Evolutionary conservation across 2,797 vertebrate genomes (phyloP).

Genomic region (Epinephelus coioides): DNA sequence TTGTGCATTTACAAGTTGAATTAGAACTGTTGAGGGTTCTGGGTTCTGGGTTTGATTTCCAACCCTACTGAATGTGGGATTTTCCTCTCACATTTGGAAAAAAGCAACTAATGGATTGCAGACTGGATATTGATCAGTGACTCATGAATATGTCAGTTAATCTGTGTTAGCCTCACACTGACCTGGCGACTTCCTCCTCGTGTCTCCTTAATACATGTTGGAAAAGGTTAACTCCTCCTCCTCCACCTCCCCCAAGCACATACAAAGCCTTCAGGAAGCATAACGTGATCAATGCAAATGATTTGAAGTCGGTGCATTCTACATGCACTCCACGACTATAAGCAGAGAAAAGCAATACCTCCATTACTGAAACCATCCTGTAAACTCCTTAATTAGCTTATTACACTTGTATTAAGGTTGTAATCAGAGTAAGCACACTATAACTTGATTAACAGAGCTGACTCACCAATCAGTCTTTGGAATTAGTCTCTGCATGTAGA

Average conservation of each 20-base stretch:
- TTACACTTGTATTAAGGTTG: neutral
- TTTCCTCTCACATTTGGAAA: neutral
- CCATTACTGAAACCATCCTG: neutral
- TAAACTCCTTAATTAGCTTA: neutral
- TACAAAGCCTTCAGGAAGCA: neutral
- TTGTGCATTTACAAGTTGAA: neutral
- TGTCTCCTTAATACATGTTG: neutral
- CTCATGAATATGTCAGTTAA: slow-evolving; percentile 9
- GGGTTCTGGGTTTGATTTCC: slow-evolving; percentile 1
- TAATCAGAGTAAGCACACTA: neutral
- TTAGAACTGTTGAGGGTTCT: neutral
- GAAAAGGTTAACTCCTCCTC: neutral
- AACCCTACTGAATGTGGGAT: neutral
- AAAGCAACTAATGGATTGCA: neutral
- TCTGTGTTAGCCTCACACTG: neutral
- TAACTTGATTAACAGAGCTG: neutral
- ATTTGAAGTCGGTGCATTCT: neutral
- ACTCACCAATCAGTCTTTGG: neutral
- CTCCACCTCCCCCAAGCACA: neutral
- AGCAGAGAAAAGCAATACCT: neutral
- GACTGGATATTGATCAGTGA: slow-evolving; percentile 16
- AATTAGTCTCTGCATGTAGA: slow-evolving; percentile 1
- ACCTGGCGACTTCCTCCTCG: neutral
- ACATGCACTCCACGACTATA: neutral
- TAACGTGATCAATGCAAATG: neutral